These are phyloP conservation scores for Erythrocercus mccallii DNA, from an alignment of 2,113 vertebrate species.

Conservation along the genomic window DNA sequence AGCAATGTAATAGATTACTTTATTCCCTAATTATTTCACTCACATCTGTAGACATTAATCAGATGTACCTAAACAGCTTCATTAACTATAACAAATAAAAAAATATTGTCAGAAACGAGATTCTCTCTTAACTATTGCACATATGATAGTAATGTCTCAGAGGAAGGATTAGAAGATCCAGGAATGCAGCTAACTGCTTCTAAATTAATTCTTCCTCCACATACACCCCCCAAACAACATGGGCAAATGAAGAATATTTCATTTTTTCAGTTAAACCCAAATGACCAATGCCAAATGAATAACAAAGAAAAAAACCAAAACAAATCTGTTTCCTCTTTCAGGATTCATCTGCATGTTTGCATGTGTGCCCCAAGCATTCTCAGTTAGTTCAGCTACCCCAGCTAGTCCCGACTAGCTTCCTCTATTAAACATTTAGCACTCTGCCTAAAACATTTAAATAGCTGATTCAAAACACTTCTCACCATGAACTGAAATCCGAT, in stretches of 20 bases:
- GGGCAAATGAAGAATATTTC: constrained; percentile 18
- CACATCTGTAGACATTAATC: constrained; percentile 15
- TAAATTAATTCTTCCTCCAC: not conserved
- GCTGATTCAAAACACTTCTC: constrained; percentile 37
- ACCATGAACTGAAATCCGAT: constrained; percentile 35
- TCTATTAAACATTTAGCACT: constrained; percentile 12
- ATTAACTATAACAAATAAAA: constrained; percentile 29
- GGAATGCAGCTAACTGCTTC: not conserved
- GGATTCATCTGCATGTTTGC: constrained; percentile 21
- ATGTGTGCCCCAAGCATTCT: constrained; percentile 9
- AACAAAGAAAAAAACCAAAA: not conserved
- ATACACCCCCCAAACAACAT: not conserved
- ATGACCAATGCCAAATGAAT: constrained; percentile 5
- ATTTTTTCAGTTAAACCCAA: not conserved
- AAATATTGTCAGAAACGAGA: constrained; percentile 23
- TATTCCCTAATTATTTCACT: not conserved
- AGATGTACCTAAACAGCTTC: constrained; percentile 31
- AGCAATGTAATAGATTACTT: not conserved
- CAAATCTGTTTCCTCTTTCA: constrained; percentile 9
- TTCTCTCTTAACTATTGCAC: not conserved
- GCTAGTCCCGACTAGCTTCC: not conserved
- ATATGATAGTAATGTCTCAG: not conserved
- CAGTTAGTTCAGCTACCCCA: constrained; percentile 22
- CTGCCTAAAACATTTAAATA: constrained; percentile 7
- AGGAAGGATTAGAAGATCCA: not conserved